These are phyloP conservation scores for Chelonoidis abingdonii DNA, from an alignment of 2,113 vertebrate genomes.

Conservation along the genomic window DNA sequence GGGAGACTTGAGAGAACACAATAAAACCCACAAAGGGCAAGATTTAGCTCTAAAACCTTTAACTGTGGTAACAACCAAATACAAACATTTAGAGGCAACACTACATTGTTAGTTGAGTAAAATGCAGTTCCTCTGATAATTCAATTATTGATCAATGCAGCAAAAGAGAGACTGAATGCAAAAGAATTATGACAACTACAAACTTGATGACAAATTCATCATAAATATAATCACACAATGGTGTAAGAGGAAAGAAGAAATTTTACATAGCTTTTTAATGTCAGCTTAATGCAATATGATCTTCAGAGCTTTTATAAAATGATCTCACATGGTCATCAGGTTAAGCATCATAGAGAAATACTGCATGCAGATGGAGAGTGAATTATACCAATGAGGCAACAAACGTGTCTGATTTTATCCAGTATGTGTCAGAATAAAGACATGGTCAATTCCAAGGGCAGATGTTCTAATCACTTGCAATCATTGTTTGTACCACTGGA, in stretches of 20 bases:
- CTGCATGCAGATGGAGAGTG: slow-evolving; percentile 45
- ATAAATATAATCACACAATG: neutral
- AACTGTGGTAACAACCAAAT: neutral
- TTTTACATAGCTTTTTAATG: neutral
- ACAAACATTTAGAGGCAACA: neutral
- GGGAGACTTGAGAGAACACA: neutral
- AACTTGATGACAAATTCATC: neutral
- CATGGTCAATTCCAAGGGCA: slow-evolving; percentile 47
- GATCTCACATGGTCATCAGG: neutral
- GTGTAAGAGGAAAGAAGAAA: neutral
- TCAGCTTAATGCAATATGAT: neutral
- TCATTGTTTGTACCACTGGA: neutral
- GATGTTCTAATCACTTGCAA: slow-evolving; percentile 61
- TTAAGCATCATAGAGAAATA: slow-evolving; percentile 14
- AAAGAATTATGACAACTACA: slow-evolving; percentile 20
- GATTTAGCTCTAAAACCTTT: neutral
- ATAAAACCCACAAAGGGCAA: neutral
- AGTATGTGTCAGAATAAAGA: slow-evolving; percentile 30
- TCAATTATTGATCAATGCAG: slow-evolving; percentile 5
- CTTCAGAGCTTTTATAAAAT: slow-evolving; percentile 23
- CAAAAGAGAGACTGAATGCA: slow-evolving; percentile 9
- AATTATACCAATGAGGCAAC: slow-evolving; percentile 38
- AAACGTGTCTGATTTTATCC: slow-evolving; percentile 19
- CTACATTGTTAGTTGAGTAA: neutral
- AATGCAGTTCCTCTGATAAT: neutral